Evolutionary conservation across 2,113 vertebrate species (phyloP).

Genomic region (Gobio gobio): DNA sequence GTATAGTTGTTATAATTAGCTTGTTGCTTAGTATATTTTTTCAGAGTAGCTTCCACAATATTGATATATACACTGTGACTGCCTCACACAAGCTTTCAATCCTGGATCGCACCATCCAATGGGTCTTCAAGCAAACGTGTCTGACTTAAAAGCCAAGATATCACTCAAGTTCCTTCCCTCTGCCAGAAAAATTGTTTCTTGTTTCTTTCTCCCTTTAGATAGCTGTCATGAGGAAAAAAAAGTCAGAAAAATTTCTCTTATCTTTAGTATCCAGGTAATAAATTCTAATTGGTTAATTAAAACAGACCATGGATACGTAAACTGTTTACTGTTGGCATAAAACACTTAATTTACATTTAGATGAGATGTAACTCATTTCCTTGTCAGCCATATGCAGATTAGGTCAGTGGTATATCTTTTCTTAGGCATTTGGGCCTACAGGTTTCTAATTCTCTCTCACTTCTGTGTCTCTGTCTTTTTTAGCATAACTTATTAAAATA

Average conservation of each 20-base stretch:
- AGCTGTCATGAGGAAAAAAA: conserved; percentile 53
- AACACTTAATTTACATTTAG: conserved; percentile 80
- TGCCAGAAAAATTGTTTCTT: conserved; percentile 31
- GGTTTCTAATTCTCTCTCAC: conserved; percentile 57
- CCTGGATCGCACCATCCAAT: conserved; percentile 54
- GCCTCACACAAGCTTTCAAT: conserved; percentile 45
- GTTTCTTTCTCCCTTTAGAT: conserved; percentile 41
- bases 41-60: background rate
- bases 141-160: conserved; percentile 60
- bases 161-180: conserved; percentile 49
- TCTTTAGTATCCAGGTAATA: conserved; percentile 64
- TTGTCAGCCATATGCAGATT: conserved; percentile 74
- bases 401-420: conserved; percentile 71
- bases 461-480: conserved; percentile 20
- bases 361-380: conserved; percentile 76
- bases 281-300: conserved; percentile 75
- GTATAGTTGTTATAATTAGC: background rate
- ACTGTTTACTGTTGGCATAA: conserved; percentile 77
- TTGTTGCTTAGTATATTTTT: background rate
- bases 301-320: conserved; percentile 74
- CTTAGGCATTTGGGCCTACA: conserved; percentile 67
- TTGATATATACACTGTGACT: conserved; percentile 33
- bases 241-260: conserved; percentile 62
- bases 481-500: conserved; percentile 57
- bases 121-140: conserved; percentile 57